Conservation (phyloP, 2,888 invertebrate genomes). For the Strigamia crassipes region DNA sequence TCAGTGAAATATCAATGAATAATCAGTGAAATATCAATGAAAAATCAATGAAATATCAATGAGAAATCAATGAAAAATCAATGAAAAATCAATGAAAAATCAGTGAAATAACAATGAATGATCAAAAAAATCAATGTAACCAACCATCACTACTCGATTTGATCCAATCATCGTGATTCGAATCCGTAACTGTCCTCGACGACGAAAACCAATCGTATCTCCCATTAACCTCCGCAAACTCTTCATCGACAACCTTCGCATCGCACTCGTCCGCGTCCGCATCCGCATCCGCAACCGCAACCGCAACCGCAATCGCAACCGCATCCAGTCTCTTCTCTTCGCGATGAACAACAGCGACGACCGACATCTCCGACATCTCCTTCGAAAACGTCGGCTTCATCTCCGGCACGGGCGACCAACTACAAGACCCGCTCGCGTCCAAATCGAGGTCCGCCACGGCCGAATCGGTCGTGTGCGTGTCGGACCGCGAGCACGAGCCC, state of each 20-base stretch:
- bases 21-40: no score
- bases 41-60: no score
- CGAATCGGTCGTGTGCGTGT: slow-evolving; percentile 28
- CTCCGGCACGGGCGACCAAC: background rate
- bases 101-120: background rate
- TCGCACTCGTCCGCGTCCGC: background rate
- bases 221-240: background rate
- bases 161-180: slow-evolving; percentile 3
- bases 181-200: background rate
- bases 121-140: no score
- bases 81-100: background rate
- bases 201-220: background rate
- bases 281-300: background rate
- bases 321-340: background rate
- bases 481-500: background rate
- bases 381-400: background rate
- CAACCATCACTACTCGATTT: background rate
- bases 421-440: background rate
- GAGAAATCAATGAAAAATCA: no score
- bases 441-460: slow-evolving; percentile 33
- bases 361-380: background rate
- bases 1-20: no score
- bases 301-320: background rate
- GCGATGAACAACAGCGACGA: background rate
- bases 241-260: background rate